Base-by-base conservation (phyloP, 2,113 vertebrate species). In the Uropsilus gracilis region DNA sequence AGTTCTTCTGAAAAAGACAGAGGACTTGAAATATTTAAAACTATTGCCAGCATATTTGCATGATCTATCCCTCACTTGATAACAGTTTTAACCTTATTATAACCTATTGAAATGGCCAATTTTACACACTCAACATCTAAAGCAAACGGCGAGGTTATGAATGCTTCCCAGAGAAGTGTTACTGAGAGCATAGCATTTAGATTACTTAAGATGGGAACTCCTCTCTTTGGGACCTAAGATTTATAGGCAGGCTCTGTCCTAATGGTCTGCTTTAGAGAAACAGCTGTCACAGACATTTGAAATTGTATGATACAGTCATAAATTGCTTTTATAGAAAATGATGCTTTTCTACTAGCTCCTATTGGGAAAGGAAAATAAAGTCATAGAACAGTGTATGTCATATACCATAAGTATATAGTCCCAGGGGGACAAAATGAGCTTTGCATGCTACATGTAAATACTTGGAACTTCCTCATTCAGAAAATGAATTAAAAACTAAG, bases 231-330 rank as follows among this genome's bases (percentile, higher is more conserved):
- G 88, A 97, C 44, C 24, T 68, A 83, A 95, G 90, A 95, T 57
- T 83, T 94, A 85, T 84, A 86, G 80, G 34, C 80, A 57, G 87
- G n/a, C 46, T 96, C 20, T 80, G 32, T 95, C 90, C n/a, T 78
- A 78, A 86, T 7, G 1, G 90, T 94, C 77, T 32, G 82, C 66
- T 95, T n/a, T 76, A 59, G 95, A 97, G 69, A 90, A 97, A 61
- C 80, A 95, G 53, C 93, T 61, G 48, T 69, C 93, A 72, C 89
- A 80, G 90, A 83, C 66, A 5, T 76, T 86, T 53, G 24, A 80
- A 89, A 87, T 26, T 80, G 11, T 59, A 48, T 30, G 39, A 72
- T 83, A 24, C 71, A 44, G 48, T 64, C 46, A 46, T 75, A 94
- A 3, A 8, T 30, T 82, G 69, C 5, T 64, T 90, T 61, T 53